phyloP scores from a whole-genome alignment of 2,888 invertebrate genomes.

The Strigamia crassipes region DNA sequence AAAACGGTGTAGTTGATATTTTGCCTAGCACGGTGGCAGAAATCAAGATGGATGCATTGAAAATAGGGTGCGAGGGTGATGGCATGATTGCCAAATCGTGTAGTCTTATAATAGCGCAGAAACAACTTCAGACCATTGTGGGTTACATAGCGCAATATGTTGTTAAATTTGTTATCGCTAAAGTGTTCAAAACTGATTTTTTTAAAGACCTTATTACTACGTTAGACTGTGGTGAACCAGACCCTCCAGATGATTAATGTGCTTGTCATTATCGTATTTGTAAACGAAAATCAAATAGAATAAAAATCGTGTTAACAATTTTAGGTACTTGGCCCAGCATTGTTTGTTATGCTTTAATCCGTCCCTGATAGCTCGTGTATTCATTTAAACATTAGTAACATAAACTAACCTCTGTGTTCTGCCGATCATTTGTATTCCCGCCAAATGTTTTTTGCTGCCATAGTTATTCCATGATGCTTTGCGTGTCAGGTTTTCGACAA shows the following conservation, averaged over 20 bases:
- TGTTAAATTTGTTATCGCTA: background rate
- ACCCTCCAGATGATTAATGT: background rate
- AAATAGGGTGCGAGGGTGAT: background rate
- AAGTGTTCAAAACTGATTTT: background rate
- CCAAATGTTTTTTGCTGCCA: too few relatives aligned
- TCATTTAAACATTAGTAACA: too few relatives aligned
- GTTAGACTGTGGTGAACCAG: background rate
- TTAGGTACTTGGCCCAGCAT: too few relatives aligned
- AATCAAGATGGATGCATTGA: background rate
- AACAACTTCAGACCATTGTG: background rate
- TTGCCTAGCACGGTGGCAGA: too few relatives aligned
- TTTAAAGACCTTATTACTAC: background rate
- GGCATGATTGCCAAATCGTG: background rate
- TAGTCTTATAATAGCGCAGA: background rate
- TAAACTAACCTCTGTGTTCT: too few relatives aligned
- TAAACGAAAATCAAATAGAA: too few relatives aligned
- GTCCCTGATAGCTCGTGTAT: too few relatives aligned
- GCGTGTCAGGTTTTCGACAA: too few relatives aligned
- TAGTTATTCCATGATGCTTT: too few relatives aligned
- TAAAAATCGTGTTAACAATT: too few relatives aligned
- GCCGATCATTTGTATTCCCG: too few relatives aligned
- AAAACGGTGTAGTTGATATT: background rate
- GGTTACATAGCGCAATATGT: background rate
- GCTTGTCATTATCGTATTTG: background rate
- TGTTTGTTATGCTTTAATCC: too few relatives aligned